Evolutionary conservation across 1,140 invertebrate genomes (phyloP).

Genomic region (Bombus ignitus): DNA sequence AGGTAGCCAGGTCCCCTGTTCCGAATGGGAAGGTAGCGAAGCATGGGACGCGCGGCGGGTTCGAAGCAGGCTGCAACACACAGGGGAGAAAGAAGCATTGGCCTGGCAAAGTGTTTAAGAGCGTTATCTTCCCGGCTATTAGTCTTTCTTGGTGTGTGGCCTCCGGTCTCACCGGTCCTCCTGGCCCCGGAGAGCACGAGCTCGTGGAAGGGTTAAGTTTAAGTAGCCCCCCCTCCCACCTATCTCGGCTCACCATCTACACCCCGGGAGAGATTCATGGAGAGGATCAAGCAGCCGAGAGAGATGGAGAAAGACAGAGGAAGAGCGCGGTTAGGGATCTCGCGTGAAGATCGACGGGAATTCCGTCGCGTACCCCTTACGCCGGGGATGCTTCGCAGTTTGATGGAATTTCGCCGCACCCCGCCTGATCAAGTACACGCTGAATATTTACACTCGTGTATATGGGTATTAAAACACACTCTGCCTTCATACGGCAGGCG

Average conservation of each 20-base stretch:
- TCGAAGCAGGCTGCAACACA: conserved; percentile 61
- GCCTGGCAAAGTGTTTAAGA: conserved; percentile 82
- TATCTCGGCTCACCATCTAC: conserved; percentile 77
- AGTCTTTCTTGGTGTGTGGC: conserved; percentile 82
- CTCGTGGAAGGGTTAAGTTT: conserved; percentile 80
- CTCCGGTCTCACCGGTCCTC: conserved; percentile 77
- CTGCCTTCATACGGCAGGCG: too few species aligned
- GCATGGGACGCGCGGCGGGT: conserved; percentile 19
- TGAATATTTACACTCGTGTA: background rate
- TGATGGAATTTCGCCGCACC: conserved; percentile 36
- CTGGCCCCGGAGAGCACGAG: conserved; percentile 71
- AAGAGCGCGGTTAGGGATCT: conserved; percentile 41
- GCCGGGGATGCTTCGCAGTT: conserved; percentile 18
- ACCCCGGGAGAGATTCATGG: conserved; percentile 72
- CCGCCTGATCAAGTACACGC: too few species aligned
- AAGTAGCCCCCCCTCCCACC: conserved; percentile 73
- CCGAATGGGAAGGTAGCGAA: background rate
- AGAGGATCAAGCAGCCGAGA: conserved; percentile 42
- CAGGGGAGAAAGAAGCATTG: conserved; percentile 76
- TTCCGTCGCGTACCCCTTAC: conserved; percentile 55
- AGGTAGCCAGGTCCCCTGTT: conserved; percentile 16
- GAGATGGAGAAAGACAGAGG: background rate
- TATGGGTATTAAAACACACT: background rate
- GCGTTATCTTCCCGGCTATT: conserved; percentile 82
- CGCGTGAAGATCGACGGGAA: conserved; percentile 67